These are phyloP conservation scores for Drosophila pegasa DNA, from an alignment of 2,888 invertebrate genomes.

Conservation along the genomic window DNA sequence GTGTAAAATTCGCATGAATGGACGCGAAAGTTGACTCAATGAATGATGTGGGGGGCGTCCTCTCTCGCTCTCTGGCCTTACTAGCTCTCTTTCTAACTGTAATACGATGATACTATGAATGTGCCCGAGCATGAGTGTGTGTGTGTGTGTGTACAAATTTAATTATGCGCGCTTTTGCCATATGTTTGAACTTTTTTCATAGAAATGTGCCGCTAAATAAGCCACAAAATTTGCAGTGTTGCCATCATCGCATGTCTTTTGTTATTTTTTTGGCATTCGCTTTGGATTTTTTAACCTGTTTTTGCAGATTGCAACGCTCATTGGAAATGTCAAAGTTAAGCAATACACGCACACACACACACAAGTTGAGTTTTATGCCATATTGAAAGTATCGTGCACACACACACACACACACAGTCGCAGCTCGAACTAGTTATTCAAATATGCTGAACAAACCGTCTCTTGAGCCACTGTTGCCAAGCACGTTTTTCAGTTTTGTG, in stretches of 20 bases:
- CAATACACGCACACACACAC: constrained; percentile 51
- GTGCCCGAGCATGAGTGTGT: constrained; percentile 13
- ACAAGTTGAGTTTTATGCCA: constrained; percentile 58
- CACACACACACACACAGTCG: constrained; percentile 8
- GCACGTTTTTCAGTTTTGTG: constrained; percentile 77
- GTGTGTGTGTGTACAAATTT: constrained; percentile 49
- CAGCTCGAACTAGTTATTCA: constrained; percentile 78
- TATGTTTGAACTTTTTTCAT: constrained; percentile 67
- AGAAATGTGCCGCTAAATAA: constrained; percentile 55
- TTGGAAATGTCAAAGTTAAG: constrained; percentile 79
- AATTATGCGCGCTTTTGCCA: constrained; percentile 78
- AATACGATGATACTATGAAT: constrained; percentile 44
- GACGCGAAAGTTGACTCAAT: constrained; percentile 60
- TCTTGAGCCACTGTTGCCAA: constrained; percentile 70
- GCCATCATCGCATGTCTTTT: constrained; percentile 52
- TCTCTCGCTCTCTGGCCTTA: constrained; percentile 13
- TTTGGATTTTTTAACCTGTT: constrained; percentile 73
- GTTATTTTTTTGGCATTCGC: constrained; percentile 54
- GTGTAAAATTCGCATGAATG: constrained; percentile 76
- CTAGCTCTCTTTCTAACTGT: constrained; percentile 37
- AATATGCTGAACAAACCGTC: constrained; percentile 70
- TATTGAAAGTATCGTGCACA: constrained; percentile 73
- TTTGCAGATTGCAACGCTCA: constrained; percentile 70
- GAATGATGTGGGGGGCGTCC: constrained; percentile 45
- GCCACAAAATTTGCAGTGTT: constrained; percentile 65